A percentile compares a stretch with the other conserved stretches of the same genome.
These are phyloP conservation scores for Gymnocheta viridis DNA, from an alignment of 2,888 invertebrate genomes.

Conservation along the genomic window DNA sequence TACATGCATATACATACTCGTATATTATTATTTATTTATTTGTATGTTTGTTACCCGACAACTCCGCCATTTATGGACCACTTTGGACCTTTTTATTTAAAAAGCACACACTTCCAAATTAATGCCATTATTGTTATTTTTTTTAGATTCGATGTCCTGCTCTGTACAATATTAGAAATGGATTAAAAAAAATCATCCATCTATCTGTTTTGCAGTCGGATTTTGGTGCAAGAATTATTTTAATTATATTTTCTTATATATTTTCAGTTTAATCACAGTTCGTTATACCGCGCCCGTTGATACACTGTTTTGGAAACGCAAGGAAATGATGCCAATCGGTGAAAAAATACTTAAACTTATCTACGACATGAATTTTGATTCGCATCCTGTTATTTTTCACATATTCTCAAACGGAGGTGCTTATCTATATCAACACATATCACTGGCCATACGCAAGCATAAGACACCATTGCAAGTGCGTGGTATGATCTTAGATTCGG, in stretches of 20 bases:
- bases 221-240: no score
- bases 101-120: no score
- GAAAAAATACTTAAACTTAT: conserved; percentile 86
- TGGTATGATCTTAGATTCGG: conserved; percentile 88
- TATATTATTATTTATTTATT: no score
- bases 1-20: neutral
- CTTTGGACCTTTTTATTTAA: no score
- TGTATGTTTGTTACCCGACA: no score
- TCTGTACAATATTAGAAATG: no score
- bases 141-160: no score
- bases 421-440: conserved; percentile 87
- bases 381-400: conserved; percentile 88
- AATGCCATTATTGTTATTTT: no score
- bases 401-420: conserved; percentile 90
- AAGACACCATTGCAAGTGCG: conserved; percentile 83
- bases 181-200: no score
- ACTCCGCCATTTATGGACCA: no score
- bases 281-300: conserved; percentile 88
- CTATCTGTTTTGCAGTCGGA: no score
- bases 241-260: neutral
- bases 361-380: conserved; percentile 86
- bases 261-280: conserved; percentile 86
- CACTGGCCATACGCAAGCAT: conserved; percentile 84
- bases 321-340: conserved; percentile 85
- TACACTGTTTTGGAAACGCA: conserved; percentile 85